phyloP scores from a whole-genome alignment of 1,140 invertebrate genomes.

The Drosophila pachea region DNA sequence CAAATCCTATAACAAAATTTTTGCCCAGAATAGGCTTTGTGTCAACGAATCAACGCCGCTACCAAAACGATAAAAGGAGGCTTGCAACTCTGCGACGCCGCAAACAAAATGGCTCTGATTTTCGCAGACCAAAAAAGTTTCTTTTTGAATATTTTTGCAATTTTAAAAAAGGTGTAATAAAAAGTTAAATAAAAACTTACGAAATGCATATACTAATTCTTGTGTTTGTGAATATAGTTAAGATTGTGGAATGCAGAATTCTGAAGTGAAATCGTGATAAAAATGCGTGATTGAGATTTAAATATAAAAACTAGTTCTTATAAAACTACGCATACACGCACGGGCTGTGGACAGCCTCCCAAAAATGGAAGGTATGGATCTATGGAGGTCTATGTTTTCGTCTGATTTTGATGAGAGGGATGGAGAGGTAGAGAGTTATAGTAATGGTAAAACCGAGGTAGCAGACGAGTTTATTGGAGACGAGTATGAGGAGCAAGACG shows the following conservation, averaged over 20 bases:
- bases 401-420: slow-evolving; percentile 58
- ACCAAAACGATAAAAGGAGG: slow-evolving; percentile 16
- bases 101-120: slow-evolving; percentile 71
- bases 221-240: slow-evolving; percentile 19
- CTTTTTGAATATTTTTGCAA: slow-evolving; percentile 36
- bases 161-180: not conserved
- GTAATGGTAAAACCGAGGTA: slow-evolving; percentile 33
- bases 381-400: slow-evolving; percentile 76
- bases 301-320: slow-evolving; percentile 65
- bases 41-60: slow-evolving; percentile 20
- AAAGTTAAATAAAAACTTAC: slow-evolving; percentile 17
- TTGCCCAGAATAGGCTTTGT: not conserved
- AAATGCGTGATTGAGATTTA: slow-evolving; percentile 37
- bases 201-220: slow-evolving; percentile 16
- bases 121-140: slow-evolving; percentile 55
- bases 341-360: slow-evolving; percentile 17
- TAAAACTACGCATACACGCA: slow-evolving; percentile 35
- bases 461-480: slow-evolving; percentile 48
- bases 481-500: slow-evolving; percentile 34
- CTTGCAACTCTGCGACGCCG: slow-evolving; percentile 50
- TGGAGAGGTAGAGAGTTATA: slow-evolving; percentile 21
- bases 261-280: slow-evolving; percentile 21
- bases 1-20: slow-evolving; percentile 2
- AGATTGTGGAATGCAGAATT: slow-evolving; percentile 14
- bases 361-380: slow-evolving; percentile 71